Evolutionary conservation across 2,888 invertebrate species (phyloP).

Genomic region (Hecatera dysodea): DNA sequence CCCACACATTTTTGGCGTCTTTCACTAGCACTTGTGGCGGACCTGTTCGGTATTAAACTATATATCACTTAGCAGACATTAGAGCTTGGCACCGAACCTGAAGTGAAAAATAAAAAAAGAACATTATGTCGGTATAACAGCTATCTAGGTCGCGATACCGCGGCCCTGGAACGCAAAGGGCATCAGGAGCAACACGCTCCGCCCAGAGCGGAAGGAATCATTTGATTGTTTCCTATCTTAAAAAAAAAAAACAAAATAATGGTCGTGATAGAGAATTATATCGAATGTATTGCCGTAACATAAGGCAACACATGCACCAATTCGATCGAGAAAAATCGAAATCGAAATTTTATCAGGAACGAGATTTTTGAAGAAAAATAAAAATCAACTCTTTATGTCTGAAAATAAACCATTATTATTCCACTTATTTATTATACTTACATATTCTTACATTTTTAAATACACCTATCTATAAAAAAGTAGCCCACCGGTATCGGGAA

Average conservation of each 20-base stretch:
- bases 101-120: not conserved
- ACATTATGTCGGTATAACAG: not conserved
- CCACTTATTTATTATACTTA: too few relatives aligned
- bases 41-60: constrained; percentile 37
- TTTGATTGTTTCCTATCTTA: too few relatives aligned
- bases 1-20: constrained; percentile 41
- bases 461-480: too few relatives aligned
- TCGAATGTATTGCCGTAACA: not conserved
- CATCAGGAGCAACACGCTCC: too few relatives aligned
- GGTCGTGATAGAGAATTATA: not conserved
- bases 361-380: not conserved
- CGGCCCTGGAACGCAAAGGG: too few relatives aligned
- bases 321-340: not conserved
- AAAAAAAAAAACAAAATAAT: too few relatives aligned
- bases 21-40: constrained; percentile 14
- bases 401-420: too few relatives aligned
- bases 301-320: too few relatives aligned
- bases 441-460: too few relatives aligned
- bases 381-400: too few relatives aligned
- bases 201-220: too few relatives aligned
- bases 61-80: constrained; percentile 16
- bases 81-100: not conserved
- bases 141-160: not conserved
- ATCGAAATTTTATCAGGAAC: not conserved
- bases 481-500: too few relatives aligned